A percentile compares a stretch with the other conserved stretches of the same genome.
phyloP scores from a whole-genome alignment of 1,140 invertebrate genomes.

The Maconellicoccus hirsutus region DNA sequence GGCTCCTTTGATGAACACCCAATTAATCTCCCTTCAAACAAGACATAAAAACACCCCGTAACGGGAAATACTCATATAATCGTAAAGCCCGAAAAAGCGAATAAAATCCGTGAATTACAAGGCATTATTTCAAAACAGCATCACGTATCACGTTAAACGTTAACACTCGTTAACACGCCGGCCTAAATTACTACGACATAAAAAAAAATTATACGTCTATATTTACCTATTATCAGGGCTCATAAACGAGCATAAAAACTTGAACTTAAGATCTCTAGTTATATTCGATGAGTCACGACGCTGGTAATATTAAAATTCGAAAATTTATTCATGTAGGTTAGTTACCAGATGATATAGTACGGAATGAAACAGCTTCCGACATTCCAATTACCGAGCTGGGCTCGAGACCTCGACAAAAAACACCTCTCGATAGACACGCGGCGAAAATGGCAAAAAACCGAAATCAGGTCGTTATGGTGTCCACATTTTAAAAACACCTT shows the following conservation, averaged over 20 bases:
- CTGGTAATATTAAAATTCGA: not conserved
- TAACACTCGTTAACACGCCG: not conserved
- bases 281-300: not conserved
- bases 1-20: too few relatives aligned
- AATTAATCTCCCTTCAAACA: too few relatives aligned
- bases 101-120: too few relatives aligned
- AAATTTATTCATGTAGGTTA: not conserved
- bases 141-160: not conserved
- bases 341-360: not conserved
- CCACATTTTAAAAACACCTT: conserved; percentile 3
- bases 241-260: not conserved
- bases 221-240: not conserved
- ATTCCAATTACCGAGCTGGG: not conserved
- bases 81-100: too few relatives aligned
- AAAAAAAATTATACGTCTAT: not conserved
- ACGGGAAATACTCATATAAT: too few relatives aligned
- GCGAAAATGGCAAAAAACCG: not conserved
- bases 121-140: too few relatives aligned
- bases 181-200: not conserved
- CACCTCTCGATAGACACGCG: not conserved
- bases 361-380: not conserved
- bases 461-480: conserved; percentile 1
- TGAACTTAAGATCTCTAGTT: not conserved
- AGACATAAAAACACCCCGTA: too few relatives aligned
- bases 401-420: not conserved